Conservation (phyloP, 2,888 invertebrate species). For the Catocala sponsa region DNA sequence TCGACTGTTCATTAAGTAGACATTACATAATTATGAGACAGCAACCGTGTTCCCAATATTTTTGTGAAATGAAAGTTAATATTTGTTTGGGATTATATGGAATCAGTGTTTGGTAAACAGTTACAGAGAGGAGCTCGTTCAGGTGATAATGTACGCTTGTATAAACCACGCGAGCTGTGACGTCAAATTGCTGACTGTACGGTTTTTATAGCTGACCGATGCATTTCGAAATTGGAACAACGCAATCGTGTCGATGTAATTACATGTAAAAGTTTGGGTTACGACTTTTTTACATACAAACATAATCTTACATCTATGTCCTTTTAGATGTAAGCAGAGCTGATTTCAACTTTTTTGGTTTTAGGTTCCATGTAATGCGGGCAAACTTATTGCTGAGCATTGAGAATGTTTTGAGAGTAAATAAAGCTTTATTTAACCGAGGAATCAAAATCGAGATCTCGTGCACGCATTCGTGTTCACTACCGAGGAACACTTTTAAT, state of each 20-base stretch:
- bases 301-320: too few species aligned
- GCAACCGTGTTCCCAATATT: constrained; percentile 48
- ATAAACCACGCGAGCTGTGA: constrained; percentile 20
- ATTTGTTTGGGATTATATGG: constrained; percentile 67
- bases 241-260: constrained; percentile 25
- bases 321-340: too few species aligned
- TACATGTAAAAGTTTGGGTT: neutral
- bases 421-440: too few species aligned
- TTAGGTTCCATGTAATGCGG: too few species aligned
- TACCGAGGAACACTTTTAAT: too few species aligned
- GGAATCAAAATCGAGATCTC: too few species aligned
- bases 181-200: constrained; percentile 39
- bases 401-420: too few species aligned
- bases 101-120: constrained; percentile 59
- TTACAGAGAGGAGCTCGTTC: constrained; percentile 27
- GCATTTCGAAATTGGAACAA: constrained; percentile 24
- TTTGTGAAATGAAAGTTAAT: constrained; percentile 62
- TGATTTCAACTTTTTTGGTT: too few species aligned
- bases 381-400: too few species aligned
- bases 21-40: constrained; percentile 28
- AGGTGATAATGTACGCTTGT: constrained; percentile 39
- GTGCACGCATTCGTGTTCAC: too few species aligned
- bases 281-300: too few species aligned
- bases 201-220: constrained; percentile 40
- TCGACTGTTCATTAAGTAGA: too few species aligned